Evolutionary conservation across 2,888 invertebrate species (phyloP).

Genomic region (Phasia obesa): DNA sequence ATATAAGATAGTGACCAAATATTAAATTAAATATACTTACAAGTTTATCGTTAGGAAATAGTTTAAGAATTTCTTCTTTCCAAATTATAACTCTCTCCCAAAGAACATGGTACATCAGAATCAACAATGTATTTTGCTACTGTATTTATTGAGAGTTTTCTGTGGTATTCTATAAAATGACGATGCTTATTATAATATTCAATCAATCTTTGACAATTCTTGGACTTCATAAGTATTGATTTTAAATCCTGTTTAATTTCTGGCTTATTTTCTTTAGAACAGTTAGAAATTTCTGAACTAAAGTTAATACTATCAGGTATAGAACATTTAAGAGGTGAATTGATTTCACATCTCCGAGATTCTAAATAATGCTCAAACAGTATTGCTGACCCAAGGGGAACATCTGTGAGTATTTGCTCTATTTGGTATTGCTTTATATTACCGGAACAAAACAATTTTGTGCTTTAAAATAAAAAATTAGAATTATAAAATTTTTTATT

Average conservation of each 20-base stretch:
- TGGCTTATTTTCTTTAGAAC: not conserved
- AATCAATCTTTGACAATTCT: not conserved
- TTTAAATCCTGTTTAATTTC: not conserved
- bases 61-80: not conserved
- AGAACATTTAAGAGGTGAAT: not conserved
- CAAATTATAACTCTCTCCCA: not conserved
- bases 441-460: conserved; percentile 8
- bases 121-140: conserved; percentile 13
- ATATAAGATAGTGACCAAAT: too few relatives aligned
- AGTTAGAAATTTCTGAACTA: not conserved
- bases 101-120: not conserved
- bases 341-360: conserved; percentile 21
- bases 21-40: not conserved
- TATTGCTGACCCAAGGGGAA: conserved; percentile 26
- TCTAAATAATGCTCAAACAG: conserved; percentile 29
- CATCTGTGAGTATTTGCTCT: conserved; percentile 23
- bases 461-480: not conserved
- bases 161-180: too few relatives aligned
- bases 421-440: conserved; percentile 26
- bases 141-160: too few relatives aligned
- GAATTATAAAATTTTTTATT: too few relatives aligned
- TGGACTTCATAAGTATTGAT: not conserved
- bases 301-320: not conserved
- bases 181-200: too few relatives aligned
- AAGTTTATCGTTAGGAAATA: conserved; percentile 6